A percentile compares a stretch with the other conserved stretches of the same genome.
Conservation (phyloP, 2,888 invertebrate species). For the Athalia circularis region DNA sequence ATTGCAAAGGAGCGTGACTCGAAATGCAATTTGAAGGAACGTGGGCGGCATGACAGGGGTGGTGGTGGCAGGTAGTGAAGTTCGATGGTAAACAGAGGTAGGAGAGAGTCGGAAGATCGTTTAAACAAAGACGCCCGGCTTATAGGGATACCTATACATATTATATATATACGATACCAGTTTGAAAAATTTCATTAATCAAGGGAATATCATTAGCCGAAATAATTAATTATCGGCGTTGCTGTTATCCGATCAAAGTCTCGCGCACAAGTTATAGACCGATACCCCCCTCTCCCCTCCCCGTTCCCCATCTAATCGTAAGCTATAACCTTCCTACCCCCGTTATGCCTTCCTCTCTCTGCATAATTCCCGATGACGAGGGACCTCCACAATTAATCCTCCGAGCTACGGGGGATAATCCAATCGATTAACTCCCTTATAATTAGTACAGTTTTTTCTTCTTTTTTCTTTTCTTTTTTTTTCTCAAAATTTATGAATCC, state of each 20-base stretch:
- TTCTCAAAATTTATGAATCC: no score
- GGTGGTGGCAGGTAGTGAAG: not conserved
- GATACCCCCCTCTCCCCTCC: no score
- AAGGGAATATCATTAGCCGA: slow-evolving; percentile 17
- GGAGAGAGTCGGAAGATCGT: not conserved
- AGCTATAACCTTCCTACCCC: not conserved
- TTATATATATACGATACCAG: not conserved
- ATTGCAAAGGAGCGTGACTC: slow-evolving; percentile 37
- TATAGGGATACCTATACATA: not conserved
- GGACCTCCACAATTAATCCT: no score
- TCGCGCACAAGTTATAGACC: not conserved
- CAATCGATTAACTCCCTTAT: not conserved
- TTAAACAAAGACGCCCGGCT: slow-evolving; percentile 12
- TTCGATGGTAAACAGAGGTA: not conserved
- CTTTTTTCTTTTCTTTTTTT: no score
- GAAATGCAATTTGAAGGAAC: slow-evolving; percentile 35
- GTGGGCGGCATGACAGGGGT: not conserved
- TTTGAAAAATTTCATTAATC: slow-evolving; percentile 39
- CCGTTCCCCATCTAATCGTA: no score
- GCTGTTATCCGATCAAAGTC: slow-evolving; percentile 4
- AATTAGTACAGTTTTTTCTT: no score
- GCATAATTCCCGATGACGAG: no score
- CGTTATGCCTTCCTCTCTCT: not conserved
- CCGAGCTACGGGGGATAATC: not conserved
- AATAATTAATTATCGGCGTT: slow-evolving; percentile 14